These are phyloP conservation scores for Epinotia nisella DNA, from an alignment of 2,888 invertebrate species.

Conservation along the genomic window DNA sequence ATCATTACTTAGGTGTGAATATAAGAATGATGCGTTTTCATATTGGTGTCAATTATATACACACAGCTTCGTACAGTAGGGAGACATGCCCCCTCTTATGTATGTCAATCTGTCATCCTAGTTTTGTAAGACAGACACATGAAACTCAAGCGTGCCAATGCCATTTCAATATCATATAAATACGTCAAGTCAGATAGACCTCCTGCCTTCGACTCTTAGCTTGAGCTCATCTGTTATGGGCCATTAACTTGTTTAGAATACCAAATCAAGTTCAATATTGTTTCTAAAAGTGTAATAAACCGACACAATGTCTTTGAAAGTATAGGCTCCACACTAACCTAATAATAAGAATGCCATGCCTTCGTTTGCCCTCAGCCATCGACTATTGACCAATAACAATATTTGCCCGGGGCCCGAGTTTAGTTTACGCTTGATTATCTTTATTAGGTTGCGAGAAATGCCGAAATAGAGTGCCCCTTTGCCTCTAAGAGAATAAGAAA, in stretches of 20 bases:
- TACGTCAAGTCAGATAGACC: background rate
- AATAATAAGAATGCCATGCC: slow-evolving; percentile 8
- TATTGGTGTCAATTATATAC: too few relatives aligned
- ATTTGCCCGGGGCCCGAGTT: background rate
- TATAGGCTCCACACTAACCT: background rate
- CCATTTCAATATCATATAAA: too few relatives aligned
- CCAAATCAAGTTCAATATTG: slow-evolving; percentile 6
- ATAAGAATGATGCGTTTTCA: too few relatives aligned
- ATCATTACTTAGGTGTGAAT: too few relatives aligned
- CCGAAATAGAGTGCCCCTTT: slow-evolving; percentile 1
- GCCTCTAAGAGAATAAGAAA: background rate
- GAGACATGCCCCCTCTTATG: too few relatives aligned
- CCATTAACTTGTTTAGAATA: background rate
- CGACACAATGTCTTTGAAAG: background rate
- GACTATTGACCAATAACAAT: slow-evolving; percentile 9
- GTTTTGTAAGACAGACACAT: too few relatives aligned
- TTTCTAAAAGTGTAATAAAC: slow-evolving; percentile 10
- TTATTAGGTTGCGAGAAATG: slow-evolving; percentile 12
- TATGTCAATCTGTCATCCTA: too few relatives aligned
- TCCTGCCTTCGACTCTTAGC: background rate
- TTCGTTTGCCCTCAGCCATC: slow-evolving; percentile 9
- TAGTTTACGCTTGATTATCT: background rate
- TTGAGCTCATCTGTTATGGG: background rate
- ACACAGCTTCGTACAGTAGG: too few relatives aligned
- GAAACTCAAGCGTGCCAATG: too few relatives aligned